A percentile compares a stretch with the other conserved stretches of the same genome.
phyloP scores from a whole-genome alignment of 1,140 invertebrate genomes.

The Saccostrea glomerata region DNA sequence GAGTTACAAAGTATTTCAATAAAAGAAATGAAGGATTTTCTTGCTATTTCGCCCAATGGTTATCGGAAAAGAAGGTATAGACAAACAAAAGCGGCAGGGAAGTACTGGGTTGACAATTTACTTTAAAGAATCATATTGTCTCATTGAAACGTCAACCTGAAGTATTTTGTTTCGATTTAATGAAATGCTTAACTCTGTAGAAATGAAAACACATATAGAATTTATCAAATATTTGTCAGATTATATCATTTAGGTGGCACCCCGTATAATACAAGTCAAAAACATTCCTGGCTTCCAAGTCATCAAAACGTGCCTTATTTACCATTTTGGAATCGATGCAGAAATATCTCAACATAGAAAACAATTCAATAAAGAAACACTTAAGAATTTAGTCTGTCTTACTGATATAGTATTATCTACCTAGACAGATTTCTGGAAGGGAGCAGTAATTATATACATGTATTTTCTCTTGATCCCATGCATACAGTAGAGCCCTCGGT shows the following conservation, averaged over 20 bases:
- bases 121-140: conserved; percentile 21
- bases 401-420: no score
- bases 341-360: not conserved
- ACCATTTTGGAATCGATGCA: not conserved
- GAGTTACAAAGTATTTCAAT: conserved; percentile 25
- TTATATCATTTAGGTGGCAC: conserved; percentile 28
- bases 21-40: conserved; percentile 6
- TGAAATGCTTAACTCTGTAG: conserved; percentile 17
- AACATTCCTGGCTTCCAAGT: conserved; percentile 19
- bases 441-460: no score
- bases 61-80: not conserved
- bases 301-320: conserved; percentile 34
- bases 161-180: conserved; percentile 31
- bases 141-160: not conserved
- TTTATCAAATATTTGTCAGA: conserved; percentile 38
- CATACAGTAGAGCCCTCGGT: no score
- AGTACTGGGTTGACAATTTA: not conserved
- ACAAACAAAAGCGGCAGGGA: not conserved
- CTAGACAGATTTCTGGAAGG: no score
- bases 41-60: not conserved
- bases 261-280: conserved; percentile 24
- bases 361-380: not conserved
- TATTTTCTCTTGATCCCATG: no score
- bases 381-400: not conserved
- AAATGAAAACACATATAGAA: conserved; percentile 29